Evolutionary conservation across 23 tunicate genomes (phyloP).

Genomic region (Trididemnum clinides): DNA sequence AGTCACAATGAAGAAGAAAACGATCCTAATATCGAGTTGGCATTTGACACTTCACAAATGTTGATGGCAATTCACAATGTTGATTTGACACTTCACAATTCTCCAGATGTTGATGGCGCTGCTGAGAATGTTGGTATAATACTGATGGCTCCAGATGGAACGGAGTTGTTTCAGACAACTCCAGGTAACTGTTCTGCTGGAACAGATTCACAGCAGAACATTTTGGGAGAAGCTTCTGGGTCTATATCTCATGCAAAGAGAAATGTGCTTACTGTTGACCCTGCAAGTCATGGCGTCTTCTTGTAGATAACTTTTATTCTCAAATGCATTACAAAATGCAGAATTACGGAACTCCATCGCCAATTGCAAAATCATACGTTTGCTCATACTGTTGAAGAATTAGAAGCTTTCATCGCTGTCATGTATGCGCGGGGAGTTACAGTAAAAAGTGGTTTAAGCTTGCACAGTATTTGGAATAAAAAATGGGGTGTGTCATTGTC

Average conservation of each 20-base stretch:
- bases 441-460: too few species aligned
- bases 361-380: neutral
- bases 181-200: neutral
- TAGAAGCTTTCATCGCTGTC: too few species aligned
- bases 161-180: neutral
- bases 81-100: neutral
- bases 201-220: neutral
- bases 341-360: too few species aligned
- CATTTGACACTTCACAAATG: constrained; percentile 6
- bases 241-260: too few species aligned
- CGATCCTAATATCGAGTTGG: neutral
- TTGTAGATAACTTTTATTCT: too few species aligned
- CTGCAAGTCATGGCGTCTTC: neutral
- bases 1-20: too few species aligned
- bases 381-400: neutral
- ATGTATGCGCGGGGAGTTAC: too few species aligned
- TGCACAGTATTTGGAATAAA: too few species aligned
- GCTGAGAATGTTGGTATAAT: neutral
- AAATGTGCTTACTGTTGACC: neutral
- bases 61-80: too few species aligned
- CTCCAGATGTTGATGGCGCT: neutral
- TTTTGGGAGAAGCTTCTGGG: neutral
- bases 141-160: neutral
- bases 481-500: too few species aligned
- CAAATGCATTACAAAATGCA: too few species aligned